Percentiles rank a stretch among this genome's conserved stretches.
Evolutionary conservation across 2,797 vertebrate genomes (phyloP).

Genomic region (Buphagus erythrorhynchus): DNA sequence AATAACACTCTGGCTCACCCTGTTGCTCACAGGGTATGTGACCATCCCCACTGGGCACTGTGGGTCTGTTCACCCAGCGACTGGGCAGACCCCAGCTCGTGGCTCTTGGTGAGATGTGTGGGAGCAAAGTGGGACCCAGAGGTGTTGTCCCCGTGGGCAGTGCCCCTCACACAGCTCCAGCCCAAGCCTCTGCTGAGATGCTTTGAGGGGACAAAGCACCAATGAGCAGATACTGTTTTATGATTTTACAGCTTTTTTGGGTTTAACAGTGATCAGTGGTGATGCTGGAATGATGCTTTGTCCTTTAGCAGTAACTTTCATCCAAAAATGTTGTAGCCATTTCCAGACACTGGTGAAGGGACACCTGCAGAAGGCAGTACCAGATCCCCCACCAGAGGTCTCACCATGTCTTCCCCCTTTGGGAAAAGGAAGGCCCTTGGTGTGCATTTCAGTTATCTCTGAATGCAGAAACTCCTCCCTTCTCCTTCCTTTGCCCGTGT

Average conservation of each 20-base stretch:
- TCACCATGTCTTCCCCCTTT: neutral
- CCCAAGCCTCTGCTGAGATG: neutral
- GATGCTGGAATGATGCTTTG: neutral
- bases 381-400: neutral
- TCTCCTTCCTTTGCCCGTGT: neutral
- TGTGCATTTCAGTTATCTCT: neutral
- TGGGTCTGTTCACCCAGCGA: neutral
- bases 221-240: neutral
- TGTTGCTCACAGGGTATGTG: rapidly evolving
- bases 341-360: rapidly evolving
- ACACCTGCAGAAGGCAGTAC: neutral
- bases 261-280: neutral
- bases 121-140: rapidly evolving
- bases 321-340: neutral
- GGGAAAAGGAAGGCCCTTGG: neutral
- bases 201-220: neutral
- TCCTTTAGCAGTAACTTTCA: neutral
- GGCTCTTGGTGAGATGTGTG: rapidly evolving
- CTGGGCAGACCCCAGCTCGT: rapidly evolving
- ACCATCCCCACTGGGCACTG: rapidly evolving
- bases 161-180: rapidly evolving
- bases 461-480: slow-evolving; percentile 19
- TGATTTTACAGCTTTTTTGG: neutral
- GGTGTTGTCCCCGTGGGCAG: rapidly evolving
- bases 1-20: rapidly evolving